These are phyloP conservation scores for Lophotis ruficrista DNA, from an alignment of 2,113 vertebrate genomes.

Conservation along the genomic window DNA sequence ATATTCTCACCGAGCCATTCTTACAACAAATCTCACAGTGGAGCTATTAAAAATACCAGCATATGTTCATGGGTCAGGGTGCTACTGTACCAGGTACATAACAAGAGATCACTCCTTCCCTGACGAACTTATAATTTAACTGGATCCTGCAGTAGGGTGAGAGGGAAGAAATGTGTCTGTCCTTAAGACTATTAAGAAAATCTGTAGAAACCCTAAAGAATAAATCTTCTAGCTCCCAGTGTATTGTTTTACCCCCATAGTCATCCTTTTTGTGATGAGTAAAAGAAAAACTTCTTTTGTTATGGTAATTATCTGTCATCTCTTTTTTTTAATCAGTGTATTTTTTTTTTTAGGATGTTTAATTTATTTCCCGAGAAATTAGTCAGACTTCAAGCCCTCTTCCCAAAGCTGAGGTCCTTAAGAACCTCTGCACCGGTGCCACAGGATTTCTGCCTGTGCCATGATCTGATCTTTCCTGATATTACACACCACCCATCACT, in stretches of 20 bases:
- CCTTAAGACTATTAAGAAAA: neutral
- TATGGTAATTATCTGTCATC: neutral
- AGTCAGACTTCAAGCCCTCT: neutral
- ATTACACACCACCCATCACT: neutral
- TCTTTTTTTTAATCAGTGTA: neutral
- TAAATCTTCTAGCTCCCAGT: neutral
- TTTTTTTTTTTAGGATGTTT: neutral
- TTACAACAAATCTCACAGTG: neutral
- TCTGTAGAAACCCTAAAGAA: neutral
- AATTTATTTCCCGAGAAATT: neutral
- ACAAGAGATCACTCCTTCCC: neutral
- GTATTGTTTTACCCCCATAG: neutral
- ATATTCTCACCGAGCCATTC: neutral
- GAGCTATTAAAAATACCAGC: constrained; percentile 19
- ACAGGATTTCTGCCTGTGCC: neutral
- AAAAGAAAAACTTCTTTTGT: neutral
- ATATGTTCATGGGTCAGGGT: neutral
- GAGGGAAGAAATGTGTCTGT: neutral
- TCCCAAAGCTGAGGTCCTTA: neutral
- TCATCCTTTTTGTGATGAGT: neutral
- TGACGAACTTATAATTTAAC: neutral
- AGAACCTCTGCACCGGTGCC: neutral
- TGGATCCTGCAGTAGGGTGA: neutral
- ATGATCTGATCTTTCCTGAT: neutral
- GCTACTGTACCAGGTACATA: neutral